A percentile compares a stretch with the other conserved stretches of the same genome.
phyloP scores from a whole-genome alignment of 2,113 vertebrate genomes.

The Morone saxatilis region DNA sequence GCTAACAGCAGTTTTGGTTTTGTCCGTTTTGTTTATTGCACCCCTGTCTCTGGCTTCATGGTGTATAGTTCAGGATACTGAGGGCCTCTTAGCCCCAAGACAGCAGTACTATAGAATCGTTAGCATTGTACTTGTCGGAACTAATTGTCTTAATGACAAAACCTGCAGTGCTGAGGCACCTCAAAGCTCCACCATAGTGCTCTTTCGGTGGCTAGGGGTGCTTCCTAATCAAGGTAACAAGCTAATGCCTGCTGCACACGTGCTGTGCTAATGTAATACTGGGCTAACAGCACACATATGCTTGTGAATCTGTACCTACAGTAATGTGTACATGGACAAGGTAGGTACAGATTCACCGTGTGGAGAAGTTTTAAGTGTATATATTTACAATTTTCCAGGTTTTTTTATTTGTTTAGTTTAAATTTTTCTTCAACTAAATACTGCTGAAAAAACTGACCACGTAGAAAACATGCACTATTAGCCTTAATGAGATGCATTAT shows the following conservation, averaged over 20 bases:
- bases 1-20: slow-evolving; percentile 3
- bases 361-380: background rate
- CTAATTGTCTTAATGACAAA: slow-evolving; percentile 81
- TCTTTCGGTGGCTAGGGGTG: background rate
- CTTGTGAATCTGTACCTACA: too few species aligned
- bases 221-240: slow-evolving; percentile 67
- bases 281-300: background rate
- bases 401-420: too few species aligned
- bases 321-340: background rate
- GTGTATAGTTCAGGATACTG: slow-evolving; percentile 37
- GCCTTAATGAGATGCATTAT: too few species aligned
- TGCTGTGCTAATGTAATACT: slow-evolving; percentile 30
- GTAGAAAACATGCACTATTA: too few species aligned
- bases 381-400: background rate
- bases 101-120: slow-evolving; percentile 58
- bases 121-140: slow-evolving; percentile 65
- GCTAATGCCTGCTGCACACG: slow-evolving; percentile 52
- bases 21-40: slow-evolving; percentile 23
- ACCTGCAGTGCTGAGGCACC: slow-evolving; percentile 60
- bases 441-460: too few species aligned
- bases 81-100: slow-evolving; percentile 46
- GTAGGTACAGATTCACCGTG: background rate
- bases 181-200: slow-evolving; percentile 15
- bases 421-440: background rate
- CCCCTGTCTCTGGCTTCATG: background rate